phyloP scores from a whole-genome alignment of 2,113 vertebrate species.

The Bettongia penicillata region DNA sequence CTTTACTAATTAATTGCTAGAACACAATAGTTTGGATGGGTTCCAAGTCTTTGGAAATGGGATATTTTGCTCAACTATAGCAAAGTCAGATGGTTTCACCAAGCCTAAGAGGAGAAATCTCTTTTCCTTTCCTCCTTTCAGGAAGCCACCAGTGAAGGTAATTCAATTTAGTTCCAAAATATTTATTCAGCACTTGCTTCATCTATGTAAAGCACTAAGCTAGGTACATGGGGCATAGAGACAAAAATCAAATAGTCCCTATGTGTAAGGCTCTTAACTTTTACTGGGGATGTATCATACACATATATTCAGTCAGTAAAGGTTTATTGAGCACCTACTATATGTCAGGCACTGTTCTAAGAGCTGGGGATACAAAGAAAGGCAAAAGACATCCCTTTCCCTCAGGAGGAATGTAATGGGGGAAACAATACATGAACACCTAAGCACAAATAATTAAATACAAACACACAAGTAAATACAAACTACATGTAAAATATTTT shows the following conservation, averaged over 20 bases:
- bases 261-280: background rate
- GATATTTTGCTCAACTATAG: background rate
- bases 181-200: background rate
- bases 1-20: background rate
- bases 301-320: background rate
- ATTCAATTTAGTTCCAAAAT: background rate
- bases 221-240: background rate
- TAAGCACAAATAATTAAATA: background rate
- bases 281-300: background rate
- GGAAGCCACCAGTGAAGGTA: background rate
- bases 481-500: background rate
- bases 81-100: background rate
- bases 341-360: background rate
- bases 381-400: background rate
- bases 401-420: background rate
- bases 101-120: background rate
- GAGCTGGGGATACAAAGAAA: background rate
- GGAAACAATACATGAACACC: background rate
- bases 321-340: background rate
- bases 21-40: background rate
- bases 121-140: background rate
- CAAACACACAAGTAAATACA: background rate
- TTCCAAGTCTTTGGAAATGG: background rate
- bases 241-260: background rate
- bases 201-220: background rate